Evolutionary conservation across 2,797 vertebrate species (phyloP).

Genomic region (Catamblyrhynchus diadema): DNA sequence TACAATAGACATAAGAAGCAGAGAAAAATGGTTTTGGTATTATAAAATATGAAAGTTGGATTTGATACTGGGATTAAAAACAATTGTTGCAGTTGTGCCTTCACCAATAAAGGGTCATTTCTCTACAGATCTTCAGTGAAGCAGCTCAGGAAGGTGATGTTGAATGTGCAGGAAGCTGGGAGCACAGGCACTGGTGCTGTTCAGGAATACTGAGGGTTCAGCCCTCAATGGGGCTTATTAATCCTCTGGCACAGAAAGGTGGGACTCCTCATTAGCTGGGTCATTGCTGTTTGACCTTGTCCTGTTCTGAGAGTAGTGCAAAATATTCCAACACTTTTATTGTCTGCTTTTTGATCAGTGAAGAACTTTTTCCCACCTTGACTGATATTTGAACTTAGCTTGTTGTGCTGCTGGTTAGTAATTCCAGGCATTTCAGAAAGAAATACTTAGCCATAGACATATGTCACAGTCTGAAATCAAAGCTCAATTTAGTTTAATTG

Average conservation of each 20-base stretch:
- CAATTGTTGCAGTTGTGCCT: neutral
- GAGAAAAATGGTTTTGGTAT: neutral
- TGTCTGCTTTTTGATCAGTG: conserved; percentile 16
- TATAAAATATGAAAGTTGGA: neutral
- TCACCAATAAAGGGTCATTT: neutral
- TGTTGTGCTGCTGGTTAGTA: conserved; percentile 49
- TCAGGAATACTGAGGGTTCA: neutral
- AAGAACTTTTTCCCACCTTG: conserved; percentile 41
- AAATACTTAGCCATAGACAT: conserved; percentile 59
- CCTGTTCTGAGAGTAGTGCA: neutral
- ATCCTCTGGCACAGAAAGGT: neutral
- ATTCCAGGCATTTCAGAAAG: conserved; percentile 70
- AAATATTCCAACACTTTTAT: neutral
- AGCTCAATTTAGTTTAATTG: conserved; percentile 78
- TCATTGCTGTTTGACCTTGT: neutral
- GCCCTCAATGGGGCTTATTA: neutral
- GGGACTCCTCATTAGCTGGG: neutral
- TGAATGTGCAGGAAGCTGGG: neutral
- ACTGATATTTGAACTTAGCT: conserved; percentile 51
- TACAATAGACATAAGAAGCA: neutral
- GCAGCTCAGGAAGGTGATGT: neutral
- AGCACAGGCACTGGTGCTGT: neutral
- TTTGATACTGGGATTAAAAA: neutral
- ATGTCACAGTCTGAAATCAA: conserved; percentile 74
- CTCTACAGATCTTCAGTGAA: neutral